Percentiles rank a stretch among this genome's conserved stretches.
phyloP scores from a whole-genome alignment of 2,113 vertebrate species.

The Coracopsis vasa region DNA sequence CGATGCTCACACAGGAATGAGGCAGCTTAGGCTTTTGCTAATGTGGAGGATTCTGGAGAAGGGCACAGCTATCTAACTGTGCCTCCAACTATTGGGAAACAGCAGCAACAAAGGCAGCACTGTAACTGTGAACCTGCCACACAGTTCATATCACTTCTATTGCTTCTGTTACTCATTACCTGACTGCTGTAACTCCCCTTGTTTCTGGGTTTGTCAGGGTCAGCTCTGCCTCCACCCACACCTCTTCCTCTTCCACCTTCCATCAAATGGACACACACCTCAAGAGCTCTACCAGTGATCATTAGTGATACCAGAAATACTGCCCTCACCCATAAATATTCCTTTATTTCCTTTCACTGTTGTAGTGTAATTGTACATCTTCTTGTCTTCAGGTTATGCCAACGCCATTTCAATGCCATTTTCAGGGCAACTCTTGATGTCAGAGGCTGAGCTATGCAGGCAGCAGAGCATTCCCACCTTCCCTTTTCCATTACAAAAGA shows the following conservation, averaged over 20 bases:
- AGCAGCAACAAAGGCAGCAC: background rate
- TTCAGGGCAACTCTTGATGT: background rate
- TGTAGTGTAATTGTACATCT: background rate
- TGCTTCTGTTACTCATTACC: background rate
- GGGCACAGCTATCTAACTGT: background rate
- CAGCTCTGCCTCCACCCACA: background rate
- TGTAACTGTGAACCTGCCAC: background rate
- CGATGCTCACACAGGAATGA: background rate
- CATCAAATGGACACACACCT: background rate
- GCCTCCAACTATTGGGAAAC: background rate
- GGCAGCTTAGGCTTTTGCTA: background rate
- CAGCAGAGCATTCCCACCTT: accelerated
- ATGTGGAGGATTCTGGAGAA: background rate
- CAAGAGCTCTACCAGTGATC: background rate
- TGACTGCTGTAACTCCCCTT: background rate
- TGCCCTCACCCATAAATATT: background rate
- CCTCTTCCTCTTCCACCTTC: background rate
- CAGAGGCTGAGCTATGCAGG: background rate
- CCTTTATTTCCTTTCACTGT: background rate
- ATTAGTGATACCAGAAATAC: background rate
- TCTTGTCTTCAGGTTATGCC: background rate
- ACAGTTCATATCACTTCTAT: background rate
- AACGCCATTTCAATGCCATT: background rate
- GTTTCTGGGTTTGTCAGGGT: background rate
- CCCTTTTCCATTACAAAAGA: background rate